A percentile compares a stretch with the other conserved stretches of the same genome.
Conservation (phyloP, 2,113 vertebrate species). For the Cyphomyrus plagiostoma region DNA sequence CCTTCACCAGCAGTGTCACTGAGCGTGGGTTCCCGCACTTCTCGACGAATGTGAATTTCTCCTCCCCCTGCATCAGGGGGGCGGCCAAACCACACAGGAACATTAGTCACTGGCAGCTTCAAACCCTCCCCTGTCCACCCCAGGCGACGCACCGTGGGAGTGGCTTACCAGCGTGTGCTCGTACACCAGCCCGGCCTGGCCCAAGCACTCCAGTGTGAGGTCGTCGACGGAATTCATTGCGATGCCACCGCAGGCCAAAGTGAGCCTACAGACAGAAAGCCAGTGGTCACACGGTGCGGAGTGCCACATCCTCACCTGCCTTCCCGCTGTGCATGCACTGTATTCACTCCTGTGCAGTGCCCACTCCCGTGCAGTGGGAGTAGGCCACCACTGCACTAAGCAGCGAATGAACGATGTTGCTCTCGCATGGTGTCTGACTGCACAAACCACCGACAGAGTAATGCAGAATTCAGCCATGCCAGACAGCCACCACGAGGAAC, state of each 20-base stretch:
- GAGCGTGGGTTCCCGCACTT: constrained; percentile 91
- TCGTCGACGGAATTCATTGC: constrained; percentile 93
- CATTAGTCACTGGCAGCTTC: neutral
- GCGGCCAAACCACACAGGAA: neutral
- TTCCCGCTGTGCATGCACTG: neutral
- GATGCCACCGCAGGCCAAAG: constrained; percentile 83
- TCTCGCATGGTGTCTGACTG: constrained; percentile 66
- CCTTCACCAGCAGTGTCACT: constrained; percentile 84
- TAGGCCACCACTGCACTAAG: neutral
- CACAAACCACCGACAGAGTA: constrained; percentile 50
- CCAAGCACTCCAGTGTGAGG: constrained; percentile 81
- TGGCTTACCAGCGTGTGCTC: constrained; percentile 85
- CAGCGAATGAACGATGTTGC: constrained; percentile 34
- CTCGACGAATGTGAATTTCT: constrained; percentile 94
- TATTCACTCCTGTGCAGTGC: constrained; percentile 22
- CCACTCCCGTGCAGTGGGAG: neutral
- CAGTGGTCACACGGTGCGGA: neutral
- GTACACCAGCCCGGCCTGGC: constrained; percentile 82
- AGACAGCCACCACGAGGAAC: neutral
- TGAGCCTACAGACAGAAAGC: constrained; percentile 58
- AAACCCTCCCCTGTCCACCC: neutral
- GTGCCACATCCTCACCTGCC: neutral
- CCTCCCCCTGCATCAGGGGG: constrained; percentile 72
- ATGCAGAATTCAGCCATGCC: constrained; percentile 57
- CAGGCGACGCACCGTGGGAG: neutral